Percentiles rank a stretch among this genome's conserved stretches.
Conservation (phyloP, 2,888 invertebrate genomes). For the Ypsolopha sequella region DNA sequence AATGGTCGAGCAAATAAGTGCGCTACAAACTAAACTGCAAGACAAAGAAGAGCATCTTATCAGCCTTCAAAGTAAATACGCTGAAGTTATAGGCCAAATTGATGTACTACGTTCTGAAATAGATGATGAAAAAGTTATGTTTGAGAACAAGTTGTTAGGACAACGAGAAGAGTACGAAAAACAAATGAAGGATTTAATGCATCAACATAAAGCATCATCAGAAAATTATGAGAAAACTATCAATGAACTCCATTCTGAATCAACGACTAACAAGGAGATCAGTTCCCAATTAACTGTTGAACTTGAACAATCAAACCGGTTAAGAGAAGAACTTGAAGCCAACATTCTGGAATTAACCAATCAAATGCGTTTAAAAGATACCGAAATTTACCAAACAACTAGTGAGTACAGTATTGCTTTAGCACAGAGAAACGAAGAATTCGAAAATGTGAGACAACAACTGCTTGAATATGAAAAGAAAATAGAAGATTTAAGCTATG, state of each 20-base stretch:
- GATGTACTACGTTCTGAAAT: constrained; percentile 56
- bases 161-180: constrained; percentile 62
- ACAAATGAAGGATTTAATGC: constrained; percentile 34
- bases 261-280: constrained; percentile 24
- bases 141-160: constrained; percentile 49
- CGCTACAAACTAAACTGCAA: constrained; percentile 51
- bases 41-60: constrained; percentile 55
- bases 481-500: constrained; percentile 59
- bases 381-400: constrained; percentile 51
- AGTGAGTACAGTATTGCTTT: constrained; percentile 41
- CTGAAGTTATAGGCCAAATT: constrained; percentile 46
- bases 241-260: constrained; percentile 30
- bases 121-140: constrained; percentile 54
- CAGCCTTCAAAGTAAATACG: constrained; percentile 50
- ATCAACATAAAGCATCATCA: constrained; percentile 24
- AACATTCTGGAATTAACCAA: constrained; percentile 32
- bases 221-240: constrained; percentile 26
- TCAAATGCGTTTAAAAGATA: constrained; percentile 42
- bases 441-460: constrained; percentile 48
- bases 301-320: constrained; percentile 25
- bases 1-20: constrained; percentile 44
- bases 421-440: constrained; percentile 48
- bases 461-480: constrained; percentile 51
- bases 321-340: constrained; percentile 30
- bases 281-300: constrained; percentile 12